Evolutionary conservation across 2,797 vertebrate genomes (phyloP), one percentile per base, ranked within the genome.

Genomic region (Tarsius wallacei): DNA sequence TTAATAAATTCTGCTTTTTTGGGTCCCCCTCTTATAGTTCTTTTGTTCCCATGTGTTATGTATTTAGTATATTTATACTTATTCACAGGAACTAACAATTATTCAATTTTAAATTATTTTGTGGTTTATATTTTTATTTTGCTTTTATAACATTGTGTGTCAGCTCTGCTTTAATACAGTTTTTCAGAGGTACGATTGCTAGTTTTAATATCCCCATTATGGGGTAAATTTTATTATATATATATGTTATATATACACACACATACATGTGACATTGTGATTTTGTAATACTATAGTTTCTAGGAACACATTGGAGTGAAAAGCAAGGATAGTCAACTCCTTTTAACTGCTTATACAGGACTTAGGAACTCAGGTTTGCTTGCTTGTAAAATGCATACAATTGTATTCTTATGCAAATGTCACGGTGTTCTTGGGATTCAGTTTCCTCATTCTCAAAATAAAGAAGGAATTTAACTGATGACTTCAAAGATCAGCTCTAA

Each of bases 81-180:
- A 77, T 80, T 88, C 28, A 63, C 5, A 71, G 78, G 15, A 57
- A 28, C 53, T 76, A 66, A 53, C 14, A 42, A 4, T 71, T 8
- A 21, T n/a, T 31, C 6, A 61, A 26, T 93, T 92, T 94, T 42
- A 83, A 93, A 59, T 91, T 80, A 93, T 76, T 81, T 84, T 73
- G 73, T 26, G n/a, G 28, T 36, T 87, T 85, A 53, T 24, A 26
- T 88, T 90, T 93, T 19, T 87, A 85, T 73, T 61, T 59, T 78
- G 61, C 13, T 86, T 89, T 91, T 87, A 33, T 87, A 68, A 73
- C 17, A 68, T 47, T 53, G 24, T 59, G 4, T 33, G n/a, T 94
- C 51, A 66, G 49, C 76, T 93, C n/a, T 85, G 19, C 77, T 73
- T 87, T 87, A 42, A 33, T 93, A 47, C 76, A 73, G 71, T 78